Conservation (phyloP, 2,888 invertebrate genomes). For the Acrocyrtus sp. region DNA sequence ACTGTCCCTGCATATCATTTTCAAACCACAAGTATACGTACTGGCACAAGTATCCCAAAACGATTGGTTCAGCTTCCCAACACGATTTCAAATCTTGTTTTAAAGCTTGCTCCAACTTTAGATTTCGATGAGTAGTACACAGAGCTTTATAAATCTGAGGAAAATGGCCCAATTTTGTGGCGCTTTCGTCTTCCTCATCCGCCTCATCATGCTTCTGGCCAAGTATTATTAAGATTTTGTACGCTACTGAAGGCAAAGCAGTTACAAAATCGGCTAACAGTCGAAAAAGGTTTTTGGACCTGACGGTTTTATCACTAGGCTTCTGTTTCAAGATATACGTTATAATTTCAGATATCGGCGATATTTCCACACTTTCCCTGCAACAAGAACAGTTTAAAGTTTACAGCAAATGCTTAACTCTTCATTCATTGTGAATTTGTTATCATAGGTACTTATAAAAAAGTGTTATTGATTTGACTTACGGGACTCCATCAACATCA, state of each 20-base stretch:
- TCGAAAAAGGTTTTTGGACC: slow-evolving; percentile 57
- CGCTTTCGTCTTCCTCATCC: slow-evolving; percentile 40
- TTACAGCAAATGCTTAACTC: not conserved
- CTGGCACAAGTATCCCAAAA: slow-evolving; percentile 57
- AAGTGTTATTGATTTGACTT: slow-evolving; percentile 23
- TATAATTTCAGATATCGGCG: slow-evolving; percentile 58
- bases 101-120: slow-evolving; percentile 60
- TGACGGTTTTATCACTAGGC: slow-evolving; percentile 56
- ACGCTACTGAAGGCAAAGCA: slow-evolving; percentile 50
- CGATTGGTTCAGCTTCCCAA: slow-evolving; percentile 60
- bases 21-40: slow-evolving; percentile 59
- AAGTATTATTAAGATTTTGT: slow-evolving; percentile 57
- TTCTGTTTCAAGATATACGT: slow-evolving; percentile 48
- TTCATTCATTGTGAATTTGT: not conserved
- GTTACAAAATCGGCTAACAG: slow-evolving; percentile 58
- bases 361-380: slow-evolving; percentile 54
- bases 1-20: slow-evolving; percentile 73
- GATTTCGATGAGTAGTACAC: slow-evolving; percentile 49
- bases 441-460: not conserved
- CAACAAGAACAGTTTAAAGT: slow-evolving; percentile 1
- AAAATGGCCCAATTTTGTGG: slow-evolving; percentile 24
- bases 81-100: slow-evolving; percentile 59
- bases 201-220: slow-evolving; percentile 52
- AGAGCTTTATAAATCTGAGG: slow-evolving; percentile 57
- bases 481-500: slow-evolving; percentile 52